phyloP scores from a whole-genome alignment of 2,797 vertebrate species.

The Ctenochaetus hawaiiensis region DNA sequence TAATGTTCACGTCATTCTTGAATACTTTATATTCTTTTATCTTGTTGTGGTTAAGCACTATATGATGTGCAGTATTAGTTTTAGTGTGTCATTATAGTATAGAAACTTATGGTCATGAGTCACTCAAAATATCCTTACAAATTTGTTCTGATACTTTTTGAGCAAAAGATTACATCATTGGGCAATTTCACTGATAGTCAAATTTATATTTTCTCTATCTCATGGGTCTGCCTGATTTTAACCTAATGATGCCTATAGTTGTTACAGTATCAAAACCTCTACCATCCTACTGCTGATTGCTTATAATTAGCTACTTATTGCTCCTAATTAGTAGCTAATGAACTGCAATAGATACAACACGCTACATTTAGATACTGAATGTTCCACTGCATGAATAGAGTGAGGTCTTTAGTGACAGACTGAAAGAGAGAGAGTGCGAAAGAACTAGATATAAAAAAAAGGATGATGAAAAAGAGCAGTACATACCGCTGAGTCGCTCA shows the following conservation, averaged over 20 bases:
- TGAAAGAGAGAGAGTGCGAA: background rate
- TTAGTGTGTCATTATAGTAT: slow-evolving; percentile 1
- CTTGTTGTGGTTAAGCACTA: too few relatives aligned
- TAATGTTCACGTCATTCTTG: background rate
- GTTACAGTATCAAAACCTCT: background rate
- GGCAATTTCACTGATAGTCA: slow-evolving; percentile 6
- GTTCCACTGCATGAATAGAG: background rate
- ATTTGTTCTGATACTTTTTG: background rate
- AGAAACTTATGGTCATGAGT: background rate
- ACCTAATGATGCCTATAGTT: slow-evolving; percentile 32
- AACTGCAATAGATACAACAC: background rate
- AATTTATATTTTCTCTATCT: slow-evolving; percentile 20
- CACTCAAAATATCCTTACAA: background rate
- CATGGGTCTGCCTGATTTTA: slow-evolving; percentile 1
- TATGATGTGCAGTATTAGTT: too few relatives aligned
- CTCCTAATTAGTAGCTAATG: slow-evolving; percentile 36
- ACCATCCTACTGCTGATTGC: slow-evolving; percentile 16
- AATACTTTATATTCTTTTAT: background rate
- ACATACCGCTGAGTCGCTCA: slow-evolving; percentile 63
- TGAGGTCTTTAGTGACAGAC: background rate
- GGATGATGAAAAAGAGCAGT: background rate
- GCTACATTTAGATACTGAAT: background rate
- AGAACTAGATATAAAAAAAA: background rate
- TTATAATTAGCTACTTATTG: slow-evolving; percentile 32
- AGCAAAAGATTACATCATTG: background rate